Percentiles rank a stretch among this genome's conserved stretches.
Conservation (phyloP, 2,888 invertebrate genomes). For the Tenthredo scrophulariae region DNA sequence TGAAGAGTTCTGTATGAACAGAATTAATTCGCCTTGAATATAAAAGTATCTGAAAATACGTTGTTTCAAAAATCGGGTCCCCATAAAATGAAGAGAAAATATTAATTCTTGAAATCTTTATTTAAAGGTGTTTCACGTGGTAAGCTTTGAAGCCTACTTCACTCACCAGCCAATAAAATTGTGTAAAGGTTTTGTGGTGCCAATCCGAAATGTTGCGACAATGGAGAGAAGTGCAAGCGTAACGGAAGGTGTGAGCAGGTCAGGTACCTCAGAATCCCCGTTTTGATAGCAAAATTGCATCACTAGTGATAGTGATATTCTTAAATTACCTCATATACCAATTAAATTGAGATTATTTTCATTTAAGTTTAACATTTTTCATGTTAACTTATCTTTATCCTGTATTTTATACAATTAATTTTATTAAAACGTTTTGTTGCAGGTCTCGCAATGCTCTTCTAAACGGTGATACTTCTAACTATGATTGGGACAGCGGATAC, state of each 20-base stretch:
- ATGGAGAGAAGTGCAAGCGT: conserved; percentile 94
- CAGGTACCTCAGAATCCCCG: conserved; percentile 54
- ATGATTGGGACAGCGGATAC: conserved; percentile 99
- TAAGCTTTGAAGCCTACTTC: conserved; percentile 94
- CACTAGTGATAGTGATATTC: not conserved
- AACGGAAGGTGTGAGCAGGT: conserved; percentile 95
- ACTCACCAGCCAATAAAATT: conserved; percentile 88
- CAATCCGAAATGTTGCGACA: conserved; percentile 95
- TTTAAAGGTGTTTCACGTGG: conserved; percentile 92
- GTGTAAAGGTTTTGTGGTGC: conserved; percentile 88
- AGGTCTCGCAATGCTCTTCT: conserved; percentile 96
- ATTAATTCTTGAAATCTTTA: not conserved
- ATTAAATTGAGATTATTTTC: not conserved
- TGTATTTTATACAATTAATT: not conserved
- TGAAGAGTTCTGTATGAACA: not conserved
- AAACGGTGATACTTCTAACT: conserved; percentile 96
- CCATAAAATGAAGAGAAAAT: not conserved
- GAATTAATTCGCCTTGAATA: not conserved
- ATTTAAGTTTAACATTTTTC: not conserved
- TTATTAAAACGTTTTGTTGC: conserved; percentile 54
- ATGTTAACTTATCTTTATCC: not conserved
- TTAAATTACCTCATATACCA: not conserved
- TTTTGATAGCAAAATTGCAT: not conserved
- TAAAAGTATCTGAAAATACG: not conserved
- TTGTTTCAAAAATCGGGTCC: not conserved